phyloP scores from a whole-genome alignment of 2,888 invertebrate species.

The Beris chalybata region DNA sequence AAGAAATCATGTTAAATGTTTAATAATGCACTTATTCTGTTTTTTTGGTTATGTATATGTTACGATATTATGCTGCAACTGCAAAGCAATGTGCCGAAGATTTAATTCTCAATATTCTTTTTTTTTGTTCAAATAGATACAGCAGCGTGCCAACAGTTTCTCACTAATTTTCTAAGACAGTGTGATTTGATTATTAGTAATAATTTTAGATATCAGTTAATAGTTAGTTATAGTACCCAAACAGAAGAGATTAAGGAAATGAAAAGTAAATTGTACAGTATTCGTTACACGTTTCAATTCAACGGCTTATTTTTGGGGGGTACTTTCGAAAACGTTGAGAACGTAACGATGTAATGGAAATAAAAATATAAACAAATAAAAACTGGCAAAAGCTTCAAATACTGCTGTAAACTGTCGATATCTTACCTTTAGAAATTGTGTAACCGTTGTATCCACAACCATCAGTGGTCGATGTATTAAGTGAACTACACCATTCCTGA shows the following conservation, averaged over 20 bases:
- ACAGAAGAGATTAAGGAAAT: neutral
- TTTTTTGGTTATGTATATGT: too few species aligned
- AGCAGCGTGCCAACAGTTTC: constrained; percentile 37
- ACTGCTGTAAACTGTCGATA: constrained; percentile 6
- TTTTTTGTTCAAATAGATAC: constrained; percentile 20
- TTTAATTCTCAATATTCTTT: constrained; percentile 7
- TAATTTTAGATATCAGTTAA: neutral
- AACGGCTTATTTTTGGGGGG: neutral
- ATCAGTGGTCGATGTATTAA: constrained; percentile 88
- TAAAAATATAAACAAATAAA: constrained; percentile 22
- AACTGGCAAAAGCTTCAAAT: constrained; percentile 30
- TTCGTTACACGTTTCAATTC: neutral
- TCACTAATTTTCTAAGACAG: constrained; percentile 28
- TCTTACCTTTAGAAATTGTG: constrained; percentile 81
- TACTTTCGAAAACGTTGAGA: constrained; percentile 30
- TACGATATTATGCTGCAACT: constrained; percentile 23
- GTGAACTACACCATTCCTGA: constrained; percentile 90
- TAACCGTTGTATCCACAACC: constrained; percentile 87
- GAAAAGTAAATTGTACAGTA: constrained; percentile 3
- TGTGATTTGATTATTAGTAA: constrained; percentile 8
- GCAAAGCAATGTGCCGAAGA: constrained; percentile 35
- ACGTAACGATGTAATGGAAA: constrained; percentile 33
- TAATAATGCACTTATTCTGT: too few species aligned
- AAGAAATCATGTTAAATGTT: too few species aligned
- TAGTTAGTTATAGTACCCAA: neutral